phyloP scores from a whole-genome alignment of 2,113 vertebrate genomes.

The Typhlomys cinereus region DNA sequence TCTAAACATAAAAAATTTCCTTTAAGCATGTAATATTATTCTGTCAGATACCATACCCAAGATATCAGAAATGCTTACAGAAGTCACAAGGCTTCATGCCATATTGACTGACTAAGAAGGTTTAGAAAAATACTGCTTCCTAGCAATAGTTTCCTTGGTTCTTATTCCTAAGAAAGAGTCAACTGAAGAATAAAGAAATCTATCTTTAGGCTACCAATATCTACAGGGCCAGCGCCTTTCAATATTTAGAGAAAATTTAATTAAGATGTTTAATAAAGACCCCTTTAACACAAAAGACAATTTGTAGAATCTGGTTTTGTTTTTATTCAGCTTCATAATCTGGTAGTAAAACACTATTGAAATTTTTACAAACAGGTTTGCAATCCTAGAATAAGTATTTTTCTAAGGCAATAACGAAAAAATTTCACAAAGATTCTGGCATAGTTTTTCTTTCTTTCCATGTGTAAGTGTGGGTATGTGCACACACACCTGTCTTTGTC shows the following conservation, averaged over 20 bases:
- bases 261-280: conserved; percentile 29
- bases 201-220: neutral
- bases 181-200: neutral
- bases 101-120: neutral
- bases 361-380: conserved; percentile 11
- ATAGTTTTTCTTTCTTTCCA: too few relatives aligned
- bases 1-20: neutral
- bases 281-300: neutral
- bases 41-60: too few relatives aligned
- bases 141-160: conserved; percentile 21
- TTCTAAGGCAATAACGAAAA: conserved; percentile 12
- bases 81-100: neutral
- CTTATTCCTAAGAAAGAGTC: neutral
- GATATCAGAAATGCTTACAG: neutral
- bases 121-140: neutral
- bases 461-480: too few relatives aligned
- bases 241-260: neutral
- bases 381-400: conserved; percentile 12
- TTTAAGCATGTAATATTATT: too few relatives aligned
- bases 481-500: too few relatives aligned
- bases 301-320: neutral
- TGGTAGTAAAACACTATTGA: neutral
- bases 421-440: neutral
- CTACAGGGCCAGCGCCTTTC: neutral
- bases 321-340: conserved; percentile 28